These are phyloP conservation scores for Podarcis raffonei DNA, from an alignment of 2,113 vertebrate species.

Conservation along the genomic window DNA sequence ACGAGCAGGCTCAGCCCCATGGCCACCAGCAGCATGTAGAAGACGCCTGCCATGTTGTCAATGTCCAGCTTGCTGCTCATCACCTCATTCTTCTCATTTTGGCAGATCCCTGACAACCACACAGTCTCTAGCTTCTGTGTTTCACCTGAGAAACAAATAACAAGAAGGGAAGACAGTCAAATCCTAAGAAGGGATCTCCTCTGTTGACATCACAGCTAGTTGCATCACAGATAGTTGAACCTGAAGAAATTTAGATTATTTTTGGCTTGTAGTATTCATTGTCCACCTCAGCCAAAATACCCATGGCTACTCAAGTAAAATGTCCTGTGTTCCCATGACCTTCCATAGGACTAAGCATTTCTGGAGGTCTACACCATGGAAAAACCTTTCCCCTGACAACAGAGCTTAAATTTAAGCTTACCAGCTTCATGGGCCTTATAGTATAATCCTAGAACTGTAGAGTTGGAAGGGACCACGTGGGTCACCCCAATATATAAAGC, in stretches of 20 bases:
- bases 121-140: constrained; percentile 96
- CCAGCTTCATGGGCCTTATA: not conserved
- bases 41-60: constrained; percentile 98
- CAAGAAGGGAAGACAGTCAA: not conserved
- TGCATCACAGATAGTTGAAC: not conserved
- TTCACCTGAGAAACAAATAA: constrained; percentile 78
- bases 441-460: not conserved
- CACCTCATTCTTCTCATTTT: constrained; percentile 98
- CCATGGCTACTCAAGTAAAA: too few species aligned
- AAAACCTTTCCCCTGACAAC: not conserved
- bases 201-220: not conserved
- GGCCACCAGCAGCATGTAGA: constrained; percentile 98
- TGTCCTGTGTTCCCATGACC: too few species aligned
- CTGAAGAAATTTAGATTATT: not conserved
- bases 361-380: not conserved
- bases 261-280: not conserved
- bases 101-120: constrained; percentile 97
- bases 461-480: not conserved
- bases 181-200: not conserved
- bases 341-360: not conserved
- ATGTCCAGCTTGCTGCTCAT: constrained; percentile 99
- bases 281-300: not conserved
- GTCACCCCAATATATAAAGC: not conserved
- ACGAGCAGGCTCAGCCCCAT: constrained; percentile 97
- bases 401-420: not conserved